Evolutionary conservation across 1,140 invertebrate genomes (phyloP).

Genomic region (Drosophila lini): DNA sequence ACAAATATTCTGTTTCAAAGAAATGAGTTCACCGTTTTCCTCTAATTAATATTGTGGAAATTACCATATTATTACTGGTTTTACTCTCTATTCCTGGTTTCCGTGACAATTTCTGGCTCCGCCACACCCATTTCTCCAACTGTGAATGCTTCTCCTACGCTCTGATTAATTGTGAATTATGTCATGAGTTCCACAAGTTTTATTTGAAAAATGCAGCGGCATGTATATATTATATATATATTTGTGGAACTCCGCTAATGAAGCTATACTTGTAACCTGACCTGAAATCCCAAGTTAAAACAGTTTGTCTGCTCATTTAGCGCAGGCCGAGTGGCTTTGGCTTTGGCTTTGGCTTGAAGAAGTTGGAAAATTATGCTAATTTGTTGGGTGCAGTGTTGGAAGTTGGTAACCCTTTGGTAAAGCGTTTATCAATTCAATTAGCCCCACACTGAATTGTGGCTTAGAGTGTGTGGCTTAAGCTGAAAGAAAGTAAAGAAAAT

Average conservation of each 20-base stretch:
- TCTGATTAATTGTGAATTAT: conserved; percentile 40
- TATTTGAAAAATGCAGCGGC: conserved; percentile 61
- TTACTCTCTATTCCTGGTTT: neutral
- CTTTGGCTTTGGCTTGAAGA: conserved; percentile 38
- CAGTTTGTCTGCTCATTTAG: conserved; percentile 62
- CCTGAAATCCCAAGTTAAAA: conserved; percentile 19
- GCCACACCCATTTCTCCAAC: conserved; percentile 20
- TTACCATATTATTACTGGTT: conserved; percentile 24
- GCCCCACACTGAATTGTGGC: conserved; percentile 28
- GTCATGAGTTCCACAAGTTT: conserved; percentile 36
- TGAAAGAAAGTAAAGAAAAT: neutral
- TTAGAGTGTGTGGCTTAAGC: conserved; percentile 19
- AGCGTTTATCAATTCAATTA: conserved; percentile 59
- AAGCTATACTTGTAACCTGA: conserved; percentile 44
- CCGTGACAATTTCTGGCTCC: conserved; percentile 25
- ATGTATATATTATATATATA: conserved; percentile 11
- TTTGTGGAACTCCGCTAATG: conserved; percentile 51
- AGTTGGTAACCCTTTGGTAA: conserved; percentile 11
- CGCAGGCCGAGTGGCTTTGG: conserved; percentile 34
- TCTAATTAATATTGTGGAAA: conserved; percentile 22
- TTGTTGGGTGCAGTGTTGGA: conserved; percentile 11
- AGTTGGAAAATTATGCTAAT: conserved; percentile 67
- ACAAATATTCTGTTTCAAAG: conserved; percentile 3
- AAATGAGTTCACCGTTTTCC: conserved; percentile 27
- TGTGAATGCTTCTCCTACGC: conserved; percentile 23